Base-by-base conservation (phyloP, 1,140 invertebrate genomes). In the Capitella teleta region DNA sequence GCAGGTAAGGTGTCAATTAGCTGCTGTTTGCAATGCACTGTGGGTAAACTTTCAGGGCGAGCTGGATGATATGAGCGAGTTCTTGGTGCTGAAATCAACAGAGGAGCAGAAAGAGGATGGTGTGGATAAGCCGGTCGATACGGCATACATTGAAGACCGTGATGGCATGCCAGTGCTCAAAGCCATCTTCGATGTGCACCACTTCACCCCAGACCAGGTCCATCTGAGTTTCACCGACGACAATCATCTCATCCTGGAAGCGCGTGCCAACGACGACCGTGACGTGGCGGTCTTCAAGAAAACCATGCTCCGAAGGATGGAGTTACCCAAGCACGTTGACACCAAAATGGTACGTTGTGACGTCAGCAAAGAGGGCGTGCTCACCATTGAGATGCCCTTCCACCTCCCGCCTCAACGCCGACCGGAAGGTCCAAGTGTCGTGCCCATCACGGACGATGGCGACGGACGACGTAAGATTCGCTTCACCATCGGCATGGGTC, bases 331-430 rank as follows among this genome's bases (percentile, higher is more conserved):
- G n/a, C 44, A 42, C 41, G 52, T 53, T 40, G 52, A 53, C 38
- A 46, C 36, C 40, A 48, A 53, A 28, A 48, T 53, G 52, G 42
- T 53, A 38, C 52, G 46, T 28, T 53, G 52, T 30, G 36, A 42
- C 5, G 38, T 53, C 21, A 28, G 23, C 24, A 18, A 47, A n/a
- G 21, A 41, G 10, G 36, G 45, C 32, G 34, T 53, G 26, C 38
- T 53, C 10, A 53, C 52, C 1, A 42, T 53, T 16, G 52, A 53
- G 47, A 53, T 53, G 52, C 52, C 52, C 14, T 53, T 53, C 37
- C 52, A 53, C 38, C 34, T 53, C 5, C 52, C 52, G 10, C 52
- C 52, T 5, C 46, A 49, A 19, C 37, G 28, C 16, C 32, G 40
- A 1, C 52, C 52, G 19, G 16, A 48, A 23, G 52, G 52, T 3